phyloP scores from a whole-genome alignment of 2,113 vertebrate genomes.

The Probosciger aterrimus region DNA sequence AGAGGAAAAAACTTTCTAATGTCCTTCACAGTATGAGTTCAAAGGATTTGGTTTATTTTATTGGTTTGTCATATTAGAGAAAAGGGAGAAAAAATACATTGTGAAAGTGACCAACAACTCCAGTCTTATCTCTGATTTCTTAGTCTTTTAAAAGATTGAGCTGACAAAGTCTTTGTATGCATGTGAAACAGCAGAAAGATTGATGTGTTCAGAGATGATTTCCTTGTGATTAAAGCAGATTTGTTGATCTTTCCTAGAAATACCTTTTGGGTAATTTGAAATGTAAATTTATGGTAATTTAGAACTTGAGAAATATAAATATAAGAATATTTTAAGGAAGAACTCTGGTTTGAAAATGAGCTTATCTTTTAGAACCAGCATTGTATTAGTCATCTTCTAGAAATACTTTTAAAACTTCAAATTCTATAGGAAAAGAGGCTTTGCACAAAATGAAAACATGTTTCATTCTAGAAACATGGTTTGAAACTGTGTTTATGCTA shows the following conservation, averaged over 20 bases:
- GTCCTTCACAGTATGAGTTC: not conserved
- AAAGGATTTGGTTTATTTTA: not conserved
- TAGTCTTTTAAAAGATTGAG: not conserved
- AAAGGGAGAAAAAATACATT: not conserved
- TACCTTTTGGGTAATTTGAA: not conserved
- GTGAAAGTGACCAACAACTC: not conserved
- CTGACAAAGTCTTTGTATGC: not conserved
- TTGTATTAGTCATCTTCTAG: not conserved
- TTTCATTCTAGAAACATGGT: not conserved
- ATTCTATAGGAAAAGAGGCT: not conserved
- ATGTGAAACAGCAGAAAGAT: not conserved
- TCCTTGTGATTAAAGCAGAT: not conserved
- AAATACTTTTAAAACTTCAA: not conserved
- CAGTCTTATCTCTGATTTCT: not conserved
- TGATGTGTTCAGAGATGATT: not conserved
- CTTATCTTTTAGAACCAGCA: not conserved
- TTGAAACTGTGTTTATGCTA: not conserved
- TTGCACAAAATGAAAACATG: not conserved
- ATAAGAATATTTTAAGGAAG: not conserved
- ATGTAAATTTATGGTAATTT: slow-evolving; percentile 2
- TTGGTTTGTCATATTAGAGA: not conserved
- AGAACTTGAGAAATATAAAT: not conserved
- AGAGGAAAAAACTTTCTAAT: not conserved
- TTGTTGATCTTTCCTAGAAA: not conserved
- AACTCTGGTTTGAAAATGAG: not conserved